These are phyloP conservation scores for Megalonaias nervosa DNA, from an alignment of 1,140 invertebrate species.

Conservation along the genomic window DNA sequence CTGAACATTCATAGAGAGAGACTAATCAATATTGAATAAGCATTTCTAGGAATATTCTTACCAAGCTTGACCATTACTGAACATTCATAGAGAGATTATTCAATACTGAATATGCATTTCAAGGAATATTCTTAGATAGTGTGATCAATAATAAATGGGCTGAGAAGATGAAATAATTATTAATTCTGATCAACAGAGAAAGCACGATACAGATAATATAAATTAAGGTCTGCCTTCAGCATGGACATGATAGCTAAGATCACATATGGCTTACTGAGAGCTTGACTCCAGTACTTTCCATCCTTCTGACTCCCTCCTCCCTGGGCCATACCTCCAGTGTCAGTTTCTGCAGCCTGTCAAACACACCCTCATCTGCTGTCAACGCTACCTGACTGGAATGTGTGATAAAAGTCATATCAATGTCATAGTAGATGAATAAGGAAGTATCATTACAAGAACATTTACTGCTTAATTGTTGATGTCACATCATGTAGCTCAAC, in stretches of 20 bases:
- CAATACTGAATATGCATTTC: too few relatives aligned
- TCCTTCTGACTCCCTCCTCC: conserved; percentile 38
- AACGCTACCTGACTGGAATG: conserved; percentile 24
- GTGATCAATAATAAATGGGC: not conserved
- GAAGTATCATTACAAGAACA: not conserved
- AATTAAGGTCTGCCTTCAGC: too few relatives aligned
- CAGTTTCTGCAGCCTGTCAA: conserved; percentile 49
- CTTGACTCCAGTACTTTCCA: conserved; percentile 26
- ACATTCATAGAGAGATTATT: too few relatives aligned
- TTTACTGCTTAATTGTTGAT: too few relatives aligned
- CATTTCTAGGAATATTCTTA: too few relatives aligned
- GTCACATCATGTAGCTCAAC: too few relatives aligned
- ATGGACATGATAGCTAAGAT: not conserved
- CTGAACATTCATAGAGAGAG: too few relatives aligned
- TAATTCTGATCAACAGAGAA: conserved; percentile 1
- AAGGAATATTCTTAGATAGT: not conserved
- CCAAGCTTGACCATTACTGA: too few relatives aligned
- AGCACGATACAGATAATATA: not conserved
- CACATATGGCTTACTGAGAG: conserved; percentile 14
- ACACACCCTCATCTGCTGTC: conserved; percentile 53
- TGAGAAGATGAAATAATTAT: not conserved
- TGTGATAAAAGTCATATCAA: conserved; percentile 2
- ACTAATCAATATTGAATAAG: too few relatives aligned
- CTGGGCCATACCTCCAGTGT: too few relatives aligned
- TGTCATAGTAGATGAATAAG: not conserved